Conservation (phyloP, 2,888 invertebrate genomes). For the Chrysopilus asiliformis region DNA sequence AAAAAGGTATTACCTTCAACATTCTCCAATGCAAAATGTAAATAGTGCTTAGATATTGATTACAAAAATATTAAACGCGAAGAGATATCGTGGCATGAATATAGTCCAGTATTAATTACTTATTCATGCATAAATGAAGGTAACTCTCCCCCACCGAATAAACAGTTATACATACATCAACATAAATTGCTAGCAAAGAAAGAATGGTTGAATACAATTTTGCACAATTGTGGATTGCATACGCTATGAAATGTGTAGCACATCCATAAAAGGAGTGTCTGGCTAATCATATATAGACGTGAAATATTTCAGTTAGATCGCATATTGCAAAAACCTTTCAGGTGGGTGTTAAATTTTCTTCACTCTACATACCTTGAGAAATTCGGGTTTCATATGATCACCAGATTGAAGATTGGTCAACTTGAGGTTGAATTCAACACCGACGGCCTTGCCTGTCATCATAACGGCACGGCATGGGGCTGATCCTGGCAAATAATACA, state of each 20-base stretch:
- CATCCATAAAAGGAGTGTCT: constrained; percentile 1
- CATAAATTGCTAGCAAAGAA: neutral
- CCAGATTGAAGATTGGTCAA: constrained; percentile 44
- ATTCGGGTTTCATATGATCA: constrained; percentile 57
- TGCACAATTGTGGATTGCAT: neutral
- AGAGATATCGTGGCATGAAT: too few species aligned
- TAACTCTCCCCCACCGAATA: too few species aligned
- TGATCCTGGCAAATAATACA: constrained; percentile 51
- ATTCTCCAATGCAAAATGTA: too few species aligned
- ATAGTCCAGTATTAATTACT: too few species aligned
- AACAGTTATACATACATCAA: too few species aligned
- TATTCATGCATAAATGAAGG: too few species aligned
- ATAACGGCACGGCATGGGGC: constrained; percentile 52
- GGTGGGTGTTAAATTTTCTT: too few species aligned
- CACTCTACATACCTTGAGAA: constrained; percentile 45
- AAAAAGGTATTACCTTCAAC: too few species aligned
- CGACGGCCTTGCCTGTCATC: constrained; percentile 50
- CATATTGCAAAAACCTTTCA: constrained; percentile 2
- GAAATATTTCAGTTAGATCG: neutral
- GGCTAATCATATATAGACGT: neutral
- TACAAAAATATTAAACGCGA: too few species aligned
- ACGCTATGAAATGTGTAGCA: neutral
- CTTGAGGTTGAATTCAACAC: constrained; percentile 51
- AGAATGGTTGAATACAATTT: neutral
- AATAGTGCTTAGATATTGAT: too few species aligned